These are phyloP conservation scores for Gerris buenoi DNA, from an alignment of 1,140 invertebrate genomes.

Conservation along the genomic window DNA sequence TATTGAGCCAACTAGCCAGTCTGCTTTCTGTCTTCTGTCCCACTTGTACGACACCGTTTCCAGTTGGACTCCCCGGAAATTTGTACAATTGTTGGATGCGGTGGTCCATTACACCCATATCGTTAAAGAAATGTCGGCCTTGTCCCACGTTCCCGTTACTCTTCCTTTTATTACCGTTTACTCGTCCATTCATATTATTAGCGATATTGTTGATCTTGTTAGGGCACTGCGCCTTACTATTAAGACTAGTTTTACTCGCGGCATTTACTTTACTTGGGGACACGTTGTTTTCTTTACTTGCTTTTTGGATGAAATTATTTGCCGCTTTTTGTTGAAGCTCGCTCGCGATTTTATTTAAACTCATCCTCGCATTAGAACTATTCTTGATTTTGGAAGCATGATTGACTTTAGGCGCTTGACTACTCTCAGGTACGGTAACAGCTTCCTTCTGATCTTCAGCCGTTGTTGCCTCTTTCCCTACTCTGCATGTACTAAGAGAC, in stretches of 20 bases:
- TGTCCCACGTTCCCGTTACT: neutral
- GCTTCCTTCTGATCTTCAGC: neutral
- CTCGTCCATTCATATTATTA: neutral
- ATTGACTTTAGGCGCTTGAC: neutral
- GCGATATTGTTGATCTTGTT: neutral
- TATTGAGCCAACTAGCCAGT: conserved; percentile 15
- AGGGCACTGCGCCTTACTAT: neutral
- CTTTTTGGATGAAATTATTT: neutral
- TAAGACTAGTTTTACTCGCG: neutral
- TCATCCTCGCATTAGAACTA: conserved; percentile 4
- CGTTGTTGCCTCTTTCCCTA: neutral
- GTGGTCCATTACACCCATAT: conserved; percentile 8
- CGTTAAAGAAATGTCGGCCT: neutral
- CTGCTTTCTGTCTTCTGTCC: conserved; percentile 4
- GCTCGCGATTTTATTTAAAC: conserved; percentile 13
- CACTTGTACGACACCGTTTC: neutral
- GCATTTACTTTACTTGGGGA: neutral
- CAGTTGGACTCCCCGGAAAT: neutral
- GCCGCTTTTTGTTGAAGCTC: conserved; percentile 3
- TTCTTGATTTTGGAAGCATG: neutral
- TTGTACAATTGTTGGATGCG: conserved; percentile 15
- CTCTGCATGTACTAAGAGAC: conserved; percentile 13
- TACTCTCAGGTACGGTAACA: neutral
- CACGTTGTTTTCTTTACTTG: neutral
- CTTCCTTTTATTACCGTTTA: neutral